Evolutionary conservation across 1,140 invertebrate species (phyloP), one percentile per base, ranked within the genome.

Genomic region (Drosophila sproati): DNA sequence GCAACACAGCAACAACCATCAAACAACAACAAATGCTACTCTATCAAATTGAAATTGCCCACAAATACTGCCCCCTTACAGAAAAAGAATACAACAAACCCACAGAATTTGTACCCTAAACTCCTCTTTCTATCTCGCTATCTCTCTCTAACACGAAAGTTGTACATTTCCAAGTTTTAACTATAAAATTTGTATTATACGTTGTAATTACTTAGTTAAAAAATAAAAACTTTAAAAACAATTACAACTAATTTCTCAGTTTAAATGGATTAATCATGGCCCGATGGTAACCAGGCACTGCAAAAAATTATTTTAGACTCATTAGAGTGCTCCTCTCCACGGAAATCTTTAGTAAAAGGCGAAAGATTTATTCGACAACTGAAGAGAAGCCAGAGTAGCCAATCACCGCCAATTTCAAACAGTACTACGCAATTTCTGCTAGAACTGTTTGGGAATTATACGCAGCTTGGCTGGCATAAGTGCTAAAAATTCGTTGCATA

Each of bases 341-440:
- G 92, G 92, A 93, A 93, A 93, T 93, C 92, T 93, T 93, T 93
- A 93, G 93, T 93, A 93, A 93, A 93, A 93, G 93, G 92, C 93
- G 92, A 93, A 93, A 93, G 92, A 93, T 93, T 93, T 93, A 93
- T 93, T 92, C 91, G 91, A 92, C 88, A 92, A 69, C 56, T 74
- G 72, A 74, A 74, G 72, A 74, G 66, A 74, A 74, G 64, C 72
- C 72, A 74, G 72, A 74, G 72, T 74, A 37, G 41, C 2, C 64
- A 68, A 48, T 73, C 71, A 62, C n/a, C 47, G 31, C 54, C 10
- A 28, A 8, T 8, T 5, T 1, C 1, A 5, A 28, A 2, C 8
- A 29, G 52, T 55, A 60, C 52, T 6, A 71, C 45, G 28, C 5
- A 0, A 4, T 1, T n/a, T 0, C 12, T 28, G 76, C 61, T 12